Percentiles rank a stretch among this genome's conserved stretches.
phyloP scores from a whole-genome alignment of 2,113 vertebrate genomes.

The Podarcis cretensis region DNA sequence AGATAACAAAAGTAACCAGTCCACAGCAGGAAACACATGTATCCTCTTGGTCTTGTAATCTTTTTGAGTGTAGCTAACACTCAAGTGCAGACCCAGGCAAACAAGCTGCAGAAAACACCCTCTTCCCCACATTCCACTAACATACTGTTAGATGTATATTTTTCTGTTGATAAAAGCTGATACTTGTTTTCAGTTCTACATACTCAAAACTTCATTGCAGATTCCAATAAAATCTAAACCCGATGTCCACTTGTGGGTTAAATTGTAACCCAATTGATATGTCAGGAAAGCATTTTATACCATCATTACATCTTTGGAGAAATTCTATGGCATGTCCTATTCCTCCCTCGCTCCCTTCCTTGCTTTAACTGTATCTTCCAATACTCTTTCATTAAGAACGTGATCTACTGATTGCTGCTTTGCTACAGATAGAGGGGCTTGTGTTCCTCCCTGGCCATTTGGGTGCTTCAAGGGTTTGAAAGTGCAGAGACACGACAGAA shows the following conservation, averaged over 20 bases:
- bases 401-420: too few species aligned
- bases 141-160: slow-evolving; percentile 11
- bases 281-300: too few species aligned
- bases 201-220: background rate
- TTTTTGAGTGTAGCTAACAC: background rate
- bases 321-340: too few species aligned
- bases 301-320: too few species aligned
- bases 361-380: too few species aligned
- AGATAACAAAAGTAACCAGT: background rate
- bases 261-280: too few species aligned
- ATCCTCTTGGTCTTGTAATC: background rate
- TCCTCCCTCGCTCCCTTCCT: too few species aligned
- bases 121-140: background rate
- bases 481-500: too few species aligned
- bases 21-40: background rate
- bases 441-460: too few species aligned
- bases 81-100: background rate
- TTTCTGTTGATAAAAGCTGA: background rate
- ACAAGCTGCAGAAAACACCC: background rate
- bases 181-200: background rate
- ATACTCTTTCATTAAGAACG: too few species aligned
- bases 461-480: too few species aligned
- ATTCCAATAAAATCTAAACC: background rate
- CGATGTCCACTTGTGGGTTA: background rate
- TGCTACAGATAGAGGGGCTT: too few species aligned